Conservation (phyloP, 2,888 invertebrate species). For the Leptinotarsa rubiginosa region DNA sequence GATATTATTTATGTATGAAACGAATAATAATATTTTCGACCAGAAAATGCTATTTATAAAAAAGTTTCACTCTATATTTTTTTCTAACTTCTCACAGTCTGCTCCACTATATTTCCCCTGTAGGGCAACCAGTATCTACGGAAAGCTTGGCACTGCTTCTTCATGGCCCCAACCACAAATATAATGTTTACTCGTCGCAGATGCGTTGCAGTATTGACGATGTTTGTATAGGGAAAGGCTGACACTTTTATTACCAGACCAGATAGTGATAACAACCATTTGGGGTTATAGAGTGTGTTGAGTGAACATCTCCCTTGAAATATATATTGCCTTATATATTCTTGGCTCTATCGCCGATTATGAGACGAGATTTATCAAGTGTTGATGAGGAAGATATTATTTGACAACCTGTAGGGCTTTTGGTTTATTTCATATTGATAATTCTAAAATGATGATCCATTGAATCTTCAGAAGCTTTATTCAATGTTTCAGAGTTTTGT, state of each 20-base stretch:
- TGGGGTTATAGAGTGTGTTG: constrained; percentile 14
- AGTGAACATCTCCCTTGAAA: constrained; percentile 15
- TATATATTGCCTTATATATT: constrained; percentile 3
- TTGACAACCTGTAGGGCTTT: neutral
- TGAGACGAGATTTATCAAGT: neutral
- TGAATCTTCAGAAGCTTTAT: too few relatives aligned
- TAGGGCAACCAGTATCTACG: neutral
- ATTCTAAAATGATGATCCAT: neutral
- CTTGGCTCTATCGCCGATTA: neutral
- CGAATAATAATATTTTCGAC: too few relatives aligned
- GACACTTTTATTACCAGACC: constrained; percentile 2
- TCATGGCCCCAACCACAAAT: neutral
- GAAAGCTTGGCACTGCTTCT: neutral
- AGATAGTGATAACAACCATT: constrained; percentile 18
- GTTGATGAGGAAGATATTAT: neutral
- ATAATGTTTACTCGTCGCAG: constrained; percentile 10
- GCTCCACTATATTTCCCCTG: neutral
- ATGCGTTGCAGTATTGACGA: constrained; percentile 20
- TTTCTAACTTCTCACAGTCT: neutral
- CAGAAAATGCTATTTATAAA: too few relatives aligned
- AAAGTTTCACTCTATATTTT: neutral
- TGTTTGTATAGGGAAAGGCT: constrained; percentile 15
- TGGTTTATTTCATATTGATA: neutral
- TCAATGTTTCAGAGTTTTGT: too few relatives aligned
- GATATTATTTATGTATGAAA: too few relatives aligned